Percentiles rank a stretch among this genome's conserved stretches.
phyloP scores from a whole-genome alignment of 2,113 vertebrate genomes.

The Siniperca knerii region DNA sequence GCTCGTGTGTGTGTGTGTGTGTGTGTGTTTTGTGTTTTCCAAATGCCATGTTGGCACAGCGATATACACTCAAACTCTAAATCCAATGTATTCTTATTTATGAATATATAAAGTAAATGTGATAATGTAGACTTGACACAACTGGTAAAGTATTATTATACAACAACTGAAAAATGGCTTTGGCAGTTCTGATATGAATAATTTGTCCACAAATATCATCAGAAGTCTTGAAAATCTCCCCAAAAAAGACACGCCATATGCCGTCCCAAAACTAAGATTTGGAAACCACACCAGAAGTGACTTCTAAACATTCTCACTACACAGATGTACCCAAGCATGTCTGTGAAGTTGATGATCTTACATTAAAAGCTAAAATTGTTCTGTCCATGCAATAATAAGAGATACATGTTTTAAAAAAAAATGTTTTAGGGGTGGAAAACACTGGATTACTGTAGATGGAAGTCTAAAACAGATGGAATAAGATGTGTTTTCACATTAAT shows the following conservation, averaged over 20 bases:
- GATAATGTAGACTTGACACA: not conserved
- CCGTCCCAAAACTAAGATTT: too few species aligned
- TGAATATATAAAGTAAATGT: not conserved
- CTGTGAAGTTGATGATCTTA: too few species aligned
- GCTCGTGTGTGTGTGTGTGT: not conserved
- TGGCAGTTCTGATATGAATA: not conserved
- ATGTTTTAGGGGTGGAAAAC: not conserved
- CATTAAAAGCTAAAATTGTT: not conserved
- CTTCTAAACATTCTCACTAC: not conserved
- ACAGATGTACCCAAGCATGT: not conserved
- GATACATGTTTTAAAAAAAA: not conserved
- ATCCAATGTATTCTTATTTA: not conserved
- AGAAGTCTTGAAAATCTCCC: not conserved
- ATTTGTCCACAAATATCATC: not conserved
- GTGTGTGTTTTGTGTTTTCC: not conserved
- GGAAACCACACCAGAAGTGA: not conserved
- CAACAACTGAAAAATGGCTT: not conserved
- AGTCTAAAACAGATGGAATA: not conserved
- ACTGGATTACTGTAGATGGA: too few species aligned
- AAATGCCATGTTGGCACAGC: not conserved
- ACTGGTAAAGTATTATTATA: not conserved
- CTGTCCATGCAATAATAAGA: not conserved
- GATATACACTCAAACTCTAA: not conserved
- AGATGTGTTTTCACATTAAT: not conserved
- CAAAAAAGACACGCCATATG: not conserved